phyloP scores from a whole-genome alignment of 2,113 vertebrate species.

The Stercorarius parasiticus region DNA sequence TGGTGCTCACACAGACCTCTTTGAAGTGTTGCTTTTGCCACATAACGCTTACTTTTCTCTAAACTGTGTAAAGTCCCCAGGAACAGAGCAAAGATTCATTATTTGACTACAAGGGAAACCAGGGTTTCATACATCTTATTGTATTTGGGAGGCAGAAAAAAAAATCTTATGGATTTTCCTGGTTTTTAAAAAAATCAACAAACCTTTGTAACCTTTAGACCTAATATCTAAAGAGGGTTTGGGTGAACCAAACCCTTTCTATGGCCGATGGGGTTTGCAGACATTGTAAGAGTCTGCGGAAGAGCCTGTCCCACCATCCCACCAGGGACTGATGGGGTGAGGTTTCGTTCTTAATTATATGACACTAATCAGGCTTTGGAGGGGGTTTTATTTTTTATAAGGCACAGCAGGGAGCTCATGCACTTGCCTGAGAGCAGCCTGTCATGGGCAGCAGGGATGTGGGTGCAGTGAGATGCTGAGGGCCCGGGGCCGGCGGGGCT shows the following conservation, averaged over 20 bases:
- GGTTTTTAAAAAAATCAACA: neutral
- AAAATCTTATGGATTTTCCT: neutral
- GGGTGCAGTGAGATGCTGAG: neutral
- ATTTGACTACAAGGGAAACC: neutral
- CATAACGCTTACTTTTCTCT: neutral
- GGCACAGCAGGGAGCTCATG: neutral
- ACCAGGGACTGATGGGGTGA: neutral
- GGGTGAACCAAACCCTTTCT: neutral
- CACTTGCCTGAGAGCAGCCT: neutral
- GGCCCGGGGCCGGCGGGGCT: accelerated
- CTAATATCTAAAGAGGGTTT: neutral
- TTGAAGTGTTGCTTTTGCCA: neutral
- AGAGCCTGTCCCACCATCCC: neutral
- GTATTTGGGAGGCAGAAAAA: neutral
- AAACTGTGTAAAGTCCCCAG: neutral
- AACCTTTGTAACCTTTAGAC: neutral
- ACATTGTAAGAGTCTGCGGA: accelerated
- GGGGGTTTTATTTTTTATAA: neutral
- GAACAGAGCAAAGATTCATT: neutral
- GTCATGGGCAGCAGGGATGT: neutral
- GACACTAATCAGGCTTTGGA: neutral
- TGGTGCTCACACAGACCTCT: neutral
- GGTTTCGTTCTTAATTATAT: neutral
- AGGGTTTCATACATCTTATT: neutral
- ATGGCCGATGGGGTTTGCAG: neutral